Base-by-base conservation (phyloP, 2,888 invertebrate species). In the Strigamia maritima region DNA sequence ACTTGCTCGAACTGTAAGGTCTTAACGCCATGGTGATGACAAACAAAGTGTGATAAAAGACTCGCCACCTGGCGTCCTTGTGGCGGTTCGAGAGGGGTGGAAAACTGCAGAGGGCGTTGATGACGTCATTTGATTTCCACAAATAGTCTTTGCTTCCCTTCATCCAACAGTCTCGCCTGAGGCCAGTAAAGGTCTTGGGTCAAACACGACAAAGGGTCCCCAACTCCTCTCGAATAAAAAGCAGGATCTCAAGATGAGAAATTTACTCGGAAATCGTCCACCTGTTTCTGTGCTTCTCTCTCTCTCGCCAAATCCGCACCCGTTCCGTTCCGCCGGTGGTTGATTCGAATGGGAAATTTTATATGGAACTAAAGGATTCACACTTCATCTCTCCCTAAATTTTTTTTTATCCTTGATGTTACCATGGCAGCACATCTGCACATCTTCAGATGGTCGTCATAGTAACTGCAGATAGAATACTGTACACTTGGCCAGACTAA, bases 371-470 rank as follows among this genome's bases (percentile, higher is more conserved):
- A 54, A 54, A 54, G 22, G 54, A 54, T 54, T 54, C 54, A 54
- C 54, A 54, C 54, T 54, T 19, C 54, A 54, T 54, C 54, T 54
- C 54, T 54, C 19, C 19, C 22, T 19, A 16, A n/a, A 19, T 54
- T 54, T 54, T 54, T 54, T 19, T 54, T 54, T 19, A 22, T 54
- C 19, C 54, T 54, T 54, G 54, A 19, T 54, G 54, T 54, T 54
- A 54, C 54, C 54, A 54, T 54, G 54, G 54, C 54, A 54, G 54
- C 54, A 54, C 54, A 54, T 54, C 54, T 54, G 54, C 54, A 54
- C 54, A 54, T 54, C 54, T 54, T 22, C 54, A 54, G 54, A 54
- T 54, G 54, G 54, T 54, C n/a, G 54, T 54, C 54, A 54, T 54
- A 19, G 54, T 54, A 54, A 54, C 54, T 54, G 54, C 54, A 54